Evolutionary conservation across 2,113 vertebrate species (phyloP).

Genomic region (Chitala chitala): DNA sequence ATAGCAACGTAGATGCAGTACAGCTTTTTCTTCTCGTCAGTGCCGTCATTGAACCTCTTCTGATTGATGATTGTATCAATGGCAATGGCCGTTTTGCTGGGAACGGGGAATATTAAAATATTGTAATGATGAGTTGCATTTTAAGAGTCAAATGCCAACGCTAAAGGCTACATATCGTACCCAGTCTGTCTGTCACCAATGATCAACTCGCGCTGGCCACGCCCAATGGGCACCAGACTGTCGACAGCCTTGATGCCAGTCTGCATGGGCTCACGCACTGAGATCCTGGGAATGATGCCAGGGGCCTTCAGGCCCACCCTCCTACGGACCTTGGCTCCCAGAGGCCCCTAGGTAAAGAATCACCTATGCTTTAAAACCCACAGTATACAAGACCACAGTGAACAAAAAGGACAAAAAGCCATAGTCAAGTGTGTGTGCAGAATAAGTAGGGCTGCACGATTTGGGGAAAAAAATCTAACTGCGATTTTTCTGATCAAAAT

Average conservation of each 20-base stretch:
- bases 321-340: conserved; percentile 75
- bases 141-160: background rate
- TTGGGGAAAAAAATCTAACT: too few species aligned
- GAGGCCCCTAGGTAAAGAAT: conserved; percentile 65
- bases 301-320: conserved; percentile 96
- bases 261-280: conserved; percentile 97
- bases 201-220: conserved; percentile 96
- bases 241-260: conserved; percentile 98
- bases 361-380: background rate
- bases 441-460: too few species aligned
- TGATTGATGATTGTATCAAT: conserved; percentile 98
- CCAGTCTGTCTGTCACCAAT: conserved; percentile 97
- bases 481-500: too few species aligned
- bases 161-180: conserved; percentile 48
- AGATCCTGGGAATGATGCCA: conserved; percentile 96
- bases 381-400: background rate
- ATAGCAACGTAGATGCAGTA: conserved; percentile 98
- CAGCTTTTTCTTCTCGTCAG: conserved; percentile 96
- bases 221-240: conserved; percentile 94
- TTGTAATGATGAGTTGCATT: too few species aligned
- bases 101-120: background rate
- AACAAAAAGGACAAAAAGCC: background rate
- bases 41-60: conserved; percentile 91
- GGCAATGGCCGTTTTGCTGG: conserved; percentile 94
- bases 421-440: too few species aligned